Percentiles rank a stretch among this genome's conserved stretches.
These are phyloP conservation scores for Apostichopus parvimensis DNA, from an alignment of 35 echinoderm and acorn worm genomes.

Conservation along the genomic window DNA sequence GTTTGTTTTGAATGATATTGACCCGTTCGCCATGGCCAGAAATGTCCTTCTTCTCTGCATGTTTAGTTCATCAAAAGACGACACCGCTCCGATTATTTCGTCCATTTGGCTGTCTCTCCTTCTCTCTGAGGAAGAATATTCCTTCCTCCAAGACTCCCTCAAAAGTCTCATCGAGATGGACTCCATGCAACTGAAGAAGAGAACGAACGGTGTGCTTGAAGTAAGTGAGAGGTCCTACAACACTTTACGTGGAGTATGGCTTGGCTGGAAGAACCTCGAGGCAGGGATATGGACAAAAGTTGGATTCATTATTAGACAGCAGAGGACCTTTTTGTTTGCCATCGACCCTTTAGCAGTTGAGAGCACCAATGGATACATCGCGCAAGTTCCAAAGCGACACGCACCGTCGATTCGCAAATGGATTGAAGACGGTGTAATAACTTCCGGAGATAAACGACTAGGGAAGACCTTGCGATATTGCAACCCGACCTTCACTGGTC, in stretches of 20 bases:
- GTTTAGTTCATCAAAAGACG: background rate
- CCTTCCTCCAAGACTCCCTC: background rate
- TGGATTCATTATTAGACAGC: constrained; percentile 9
- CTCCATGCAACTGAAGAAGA: background rate
- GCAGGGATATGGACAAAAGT: background rate
- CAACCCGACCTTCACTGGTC: constrained; percentile 70
- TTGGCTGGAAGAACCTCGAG: constrained; percentile 29
- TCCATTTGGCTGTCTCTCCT: constrained; percentile 2
- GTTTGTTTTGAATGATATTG: constrained; percentile 55
- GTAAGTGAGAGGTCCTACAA: background rate
- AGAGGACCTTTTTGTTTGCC: constrained; percentile 32
- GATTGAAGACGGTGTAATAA: constrained; percentile 54
- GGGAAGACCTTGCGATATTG: constrained; percentile 15
- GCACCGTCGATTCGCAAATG: constrained; percentile 34
- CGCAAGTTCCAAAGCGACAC: constrained; percentile 1
- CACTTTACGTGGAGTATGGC: constrained; percentile 50
- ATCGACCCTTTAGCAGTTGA: background rate
- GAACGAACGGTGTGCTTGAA: background rate
- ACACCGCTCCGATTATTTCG: background rate
- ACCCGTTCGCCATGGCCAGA: constrained; percentile 63
- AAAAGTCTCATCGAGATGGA: background rate
- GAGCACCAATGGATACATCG: background rate
- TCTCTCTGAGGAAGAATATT: background rate
- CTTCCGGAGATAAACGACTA: background rate
- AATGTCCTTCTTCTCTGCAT: constrained; percentile 64